phyloP scores from a whole-genome alignment of 2,888 invertebrate genomes.

The Drosophila yooni region DNA sequence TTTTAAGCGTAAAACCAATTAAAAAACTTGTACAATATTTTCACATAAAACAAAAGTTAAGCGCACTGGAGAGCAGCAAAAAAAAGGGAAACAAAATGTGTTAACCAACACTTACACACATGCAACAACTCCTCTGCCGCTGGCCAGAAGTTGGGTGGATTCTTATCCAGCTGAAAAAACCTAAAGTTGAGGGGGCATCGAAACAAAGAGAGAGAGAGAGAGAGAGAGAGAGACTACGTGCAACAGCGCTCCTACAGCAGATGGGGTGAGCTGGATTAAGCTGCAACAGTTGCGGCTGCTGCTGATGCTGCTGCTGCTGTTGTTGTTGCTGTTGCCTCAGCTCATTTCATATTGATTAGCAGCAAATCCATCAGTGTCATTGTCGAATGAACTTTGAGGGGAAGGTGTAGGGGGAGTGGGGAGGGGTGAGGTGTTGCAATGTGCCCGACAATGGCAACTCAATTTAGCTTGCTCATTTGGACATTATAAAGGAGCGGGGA shows the following conservation, averaged over 20 bases:
- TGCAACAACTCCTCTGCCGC: conserved; percentile 2
- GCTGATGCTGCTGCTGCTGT: conserved; percentile 4
- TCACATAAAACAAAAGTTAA: conserved; percentile 71
- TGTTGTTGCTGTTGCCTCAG: conserved; percentile 12
- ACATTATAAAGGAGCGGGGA: conserved; percentile 22
- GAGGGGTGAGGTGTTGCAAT: background rate
- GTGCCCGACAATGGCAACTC: conserved; percentile 17
- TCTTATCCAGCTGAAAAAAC: conserved; percentile 26
- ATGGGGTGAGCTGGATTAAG: background rate
- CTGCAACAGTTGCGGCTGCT: conserved; percentile 27
- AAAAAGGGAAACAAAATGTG: conserved; percentile 1
- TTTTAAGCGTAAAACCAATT: conserved; percentile 70
- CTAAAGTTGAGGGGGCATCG: conserved; percentile 25
- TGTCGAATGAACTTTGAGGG: conserved; percentile 37
- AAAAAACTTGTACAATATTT: conserved; percentile 72
- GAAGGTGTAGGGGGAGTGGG: background rate
- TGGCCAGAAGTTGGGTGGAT: conserved; percentile 14
- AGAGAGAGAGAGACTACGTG: background rate
- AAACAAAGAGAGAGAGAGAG: background rate
- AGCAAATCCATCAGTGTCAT: conserved; percentile 81
- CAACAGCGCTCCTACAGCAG: background rate
- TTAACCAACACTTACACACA: conserved; percentile 48
- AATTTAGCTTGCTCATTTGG: conserved; percentile 57
- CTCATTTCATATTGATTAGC: conserved; percentile 80
- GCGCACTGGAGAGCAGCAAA: conserved; percentile 19